Evolutionary conservation across 2,797 vertebrate genomes (phyloP).

Genomic region (Anabas testudineus): DNA sequence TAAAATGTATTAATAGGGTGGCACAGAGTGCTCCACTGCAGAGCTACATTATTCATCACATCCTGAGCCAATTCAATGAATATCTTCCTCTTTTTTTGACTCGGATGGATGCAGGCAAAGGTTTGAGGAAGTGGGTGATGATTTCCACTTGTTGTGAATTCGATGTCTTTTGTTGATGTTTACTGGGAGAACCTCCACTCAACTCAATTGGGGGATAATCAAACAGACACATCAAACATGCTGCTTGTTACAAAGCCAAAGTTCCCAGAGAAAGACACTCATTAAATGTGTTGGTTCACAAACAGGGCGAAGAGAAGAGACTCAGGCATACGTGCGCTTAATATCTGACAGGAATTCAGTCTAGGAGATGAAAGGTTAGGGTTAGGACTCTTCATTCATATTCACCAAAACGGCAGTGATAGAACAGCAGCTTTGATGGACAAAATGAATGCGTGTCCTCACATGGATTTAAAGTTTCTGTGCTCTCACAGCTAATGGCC

Average conservation of each 20-base stretch:
- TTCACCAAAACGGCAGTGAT: slow-evolving; percentile 68
- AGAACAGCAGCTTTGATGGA: slow-evolving; percentile 72
- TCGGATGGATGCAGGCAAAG: slow-evolving; percentile 55
- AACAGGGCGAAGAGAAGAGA: slow-evolving; percentile 72
- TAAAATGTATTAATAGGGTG: slow-evolving; percentile 81
- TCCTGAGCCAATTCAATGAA: slow-evolving; percentile 69
- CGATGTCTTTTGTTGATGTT: slow-evolving; percentile 72
- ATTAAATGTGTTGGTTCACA: slow-evolving; percentile 77
- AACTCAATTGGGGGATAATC: slow-evolving; percentile 77
- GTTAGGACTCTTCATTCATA: slow-evolving; percentile 71
- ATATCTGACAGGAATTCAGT: slow-evolving; percentile 63
- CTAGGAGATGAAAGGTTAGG: slow-evolving; percentile 72
- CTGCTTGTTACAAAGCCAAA: slow-evolving; percentile 77
- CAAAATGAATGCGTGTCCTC: slow-evolving; percentile 65
- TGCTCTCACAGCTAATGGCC: slow-evolving; percentile 62
- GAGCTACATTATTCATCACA: slow-evolving; percentile 81
- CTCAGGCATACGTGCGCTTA: slow-evolving; percentile 62
- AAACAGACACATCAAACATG: slow-evolving; percentile 78
- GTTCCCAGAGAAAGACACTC: slow-evolving; percentile 71
- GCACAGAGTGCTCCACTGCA: slow-evolving; percentile 65
- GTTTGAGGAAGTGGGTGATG: slow-evolving; percentile 52
- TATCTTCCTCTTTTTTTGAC: slow-evolving; percentile 53
- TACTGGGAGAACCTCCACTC: slow-evolving; percentile 67
- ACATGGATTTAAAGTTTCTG: slow-evolving; percentile 60
- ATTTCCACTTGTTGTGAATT: slow-evolving; percentile 73